Evolutionary conservation across 2,797 vertebrate species (phyloP), one percentile per base, ranked within the genome.

Genomic region (Synaphobranchus kaupii): DNA sequence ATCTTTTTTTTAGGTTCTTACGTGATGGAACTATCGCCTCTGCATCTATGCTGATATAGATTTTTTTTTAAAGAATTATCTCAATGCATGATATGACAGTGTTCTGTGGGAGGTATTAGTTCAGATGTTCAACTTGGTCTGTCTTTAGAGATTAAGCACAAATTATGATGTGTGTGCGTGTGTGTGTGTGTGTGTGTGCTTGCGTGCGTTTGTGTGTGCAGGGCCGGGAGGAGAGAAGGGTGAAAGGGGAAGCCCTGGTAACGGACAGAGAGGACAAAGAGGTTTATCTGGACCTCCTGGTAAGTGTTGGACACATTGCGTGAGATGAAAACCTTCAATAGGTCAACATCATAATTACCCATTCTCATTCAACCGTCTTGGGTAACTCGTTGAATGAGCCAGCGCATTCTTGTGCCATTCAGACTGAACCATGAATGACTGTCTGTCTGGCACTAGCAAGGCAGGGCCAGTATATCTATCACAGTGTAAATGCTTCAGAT

Each of bases 201-300:
- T 85, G 15, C 56, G 25, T 31, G 60, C 48, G 10, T 88, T 68
- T 89, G 56, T 84, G 91, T 88, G 25, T 89, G 39, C 94, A 99
- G 98, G 98, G 87, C 89, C 94, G 17, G 88, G 96, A n/a, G 98
- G 98, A 93, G 97, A 99, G 93, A 99, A 99, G 90, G 98, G 98
- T 0, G 98, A 99, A 50, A 95, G 97, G 92, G 98, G 98, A 73
- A 66, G 44, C 66, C 48, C 95, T 44, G 95, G 94, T 25, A 92
- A 94, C 17, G 98, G 98, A 91, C 96, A 97, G 92, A 96, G 96
- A 93, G 98, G 98, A 92, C 95, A 96, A 17, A 94, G 97, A 93
- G 98, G 98, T 87, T 94, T 90, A 47, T 92, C 96, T 0, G 97
- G 97, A 88, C 95, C 97, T 20, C 94, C 97, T 92, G 98, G 98